Base-by-base conservation (phyloP, 35 echinoderm and acorn worm species). In the Anneissia japonica region DNA sequence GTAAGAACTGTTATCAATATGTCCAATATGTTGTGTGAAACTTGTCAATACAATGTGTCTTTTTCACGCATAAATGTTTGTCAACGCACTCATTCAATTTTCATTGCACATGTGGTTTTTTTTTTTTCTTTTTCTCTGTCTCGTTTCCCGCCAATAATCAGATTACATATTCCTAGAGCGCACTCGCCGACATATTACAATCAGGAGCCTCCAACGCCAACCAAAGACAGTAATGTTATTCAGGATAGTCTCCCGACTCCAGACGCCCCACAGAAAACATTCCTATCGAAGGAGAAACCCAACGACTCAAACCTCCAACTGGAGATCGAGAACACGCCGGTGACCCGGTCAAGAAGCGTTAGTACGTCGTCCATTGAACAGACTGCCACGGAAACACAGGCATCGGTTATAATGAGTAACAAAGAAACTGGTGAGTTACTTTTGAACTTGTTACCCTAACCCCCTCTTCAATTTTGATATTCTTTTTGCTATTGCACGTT, bases 301-400 rank as follows among this genome's bases (percentile, higher is more conserved):
- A 97, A 97, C 39, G 88, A 97, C 30, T 75, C 85, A 13, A 91
- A 85, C 72, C 88, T 97, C 11, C 85, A 91, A 39, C 85, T 90
- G 31, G 95, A 97, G 38, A 90, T 97, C 38, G 88, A 91, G 74
- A 93, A 81, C 0, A 88, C 95, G 6, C 88, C 88, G 0, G 82
- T 77, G 5, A 84, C 83, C 30, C 72, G 36, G 37, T 16, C 38
- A 14, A 37, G 79, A 35, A 83, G 34, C 34, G 45, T 43, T 77
- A 83, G 46, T 46, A 90, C 31, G 6, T 37, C 16, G 40, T 30
- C 35, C 26, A 39, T 39, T 77, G 14, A 77, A 86, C 35, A 85
- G 74, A 78, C 79, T 33, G 87, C 78, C 28, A 97, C 83, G 21
- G 94, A 97, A 82, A 97, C 94, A 30, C 94, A 97, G 74, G 95